These are phyloP conservation scores for Galemys pyrenaicus DNA, from an alignment of 2,113 vertebrate genomes.

Conservation along the genomic window DNA sequence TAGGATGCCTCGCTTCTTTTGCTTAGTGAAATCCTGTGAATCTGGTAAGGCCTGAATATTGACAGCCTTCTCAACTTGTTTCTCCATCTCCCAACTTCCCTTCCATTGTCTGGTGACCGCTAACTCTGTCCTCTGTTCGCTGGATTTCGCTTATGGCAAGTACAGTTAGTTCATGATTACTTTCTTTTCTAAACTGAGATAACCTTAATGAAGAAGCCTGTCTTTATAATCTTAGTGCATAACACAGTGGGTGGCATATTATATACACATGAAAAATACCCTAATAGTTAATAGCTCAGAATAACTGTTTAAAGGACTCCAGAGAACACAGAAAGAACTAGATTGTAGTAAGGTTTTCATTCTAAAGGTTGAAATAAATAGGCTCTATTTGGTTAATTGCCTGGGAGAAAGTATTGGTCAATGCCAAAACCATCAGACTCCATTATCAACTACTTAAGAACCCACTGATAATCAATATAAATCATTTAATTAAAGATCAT, in stretches of 20 bases:
- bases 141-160: background rate
- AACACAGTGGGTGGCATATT: background rate
- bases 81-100: background rate
- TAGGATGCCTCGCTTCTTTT: background rate
- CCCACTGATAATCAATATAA: background rate
- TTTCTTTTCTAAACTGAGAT: slow-evolving; percentile 14
- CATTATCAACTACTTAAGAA: background rate
- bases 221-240: background rate
- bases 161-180: background rate
- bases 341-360: background rate
- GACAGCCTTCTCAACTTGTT: background rate
- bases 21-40: background rate
- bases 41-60: background rate
- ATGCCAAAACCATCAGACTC: background rate
- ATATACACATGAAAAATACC: background rate
- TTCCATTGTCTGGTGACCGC: background rate
- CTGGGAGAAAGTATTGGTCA: background rate
- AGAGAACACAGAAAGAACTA: background rate
- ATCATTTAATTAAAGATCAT: background rate
- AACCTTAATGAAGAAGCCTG: background rate
- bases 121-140: background rate
- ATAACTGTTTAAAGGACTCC: background rate
- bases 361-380: slow-evolving; percentile 15
- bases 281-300: background rate
- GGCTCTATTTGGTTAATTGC: background rate